Conservation (phyloP, 2,797 vertebrate species). For the Cynodonichthys magdalenae region DNA sequence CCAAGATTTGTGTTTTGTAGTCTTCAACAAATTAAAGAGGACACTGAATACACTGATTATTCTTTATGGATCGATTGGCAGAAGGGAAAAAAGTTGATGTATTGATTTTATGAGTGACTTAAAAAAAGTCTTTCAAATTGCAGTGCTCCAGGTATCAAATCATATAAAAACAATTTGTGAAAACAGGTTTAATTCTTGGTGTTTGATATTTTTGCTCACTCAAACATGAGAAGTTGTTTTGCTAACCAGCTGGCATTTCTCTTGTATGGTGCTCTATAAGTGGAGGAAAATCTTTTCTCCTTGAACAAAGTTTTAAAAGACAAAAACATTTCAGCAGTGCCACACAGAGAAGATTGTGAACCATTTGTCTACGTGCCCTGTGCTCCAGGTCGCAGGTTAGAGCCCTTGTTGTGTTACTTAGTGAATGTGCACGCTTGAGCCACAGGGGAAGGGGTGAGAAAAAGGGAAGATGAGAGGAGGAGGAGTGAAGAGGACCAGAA, state of each 20-base stretch:
- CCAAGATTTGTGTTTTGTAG: too few relatives aligned
- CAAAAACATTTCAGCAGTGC: slow-evolving; percentile 67
- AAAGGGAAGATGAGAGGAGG: slow-evolving; percentile 46
- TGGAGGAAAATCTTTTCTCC: slow-evolving; percentile 60
- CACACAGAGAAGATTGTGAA: slow-evolving; percentile 78
- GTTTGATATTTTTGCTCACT: too few relatives aligned
- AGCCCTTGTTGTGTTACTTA: slow-evolving; percentile 58
- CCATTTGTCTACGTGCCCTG: slow-evolving; percentile 60
- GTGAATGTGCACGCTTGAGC: slow-evolving; percentile 49
- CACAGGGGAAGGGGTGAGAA: slow-evolving; percentile 59
- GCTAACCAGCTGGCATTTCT: slow-evolving; percentile 1
- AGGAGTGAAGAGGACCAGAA: slow-evolving; percentile 46
- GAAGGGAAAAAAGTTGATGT: too few relatives aligned
- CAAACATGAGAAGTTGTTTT: too few relatives aligned
- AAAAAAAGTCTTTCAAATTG: too few relatives aligned
- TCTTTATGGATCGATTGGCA: too few relatives aligned
- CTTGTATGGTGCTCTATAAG: background rate
- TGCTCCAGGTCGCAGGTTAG: slow-evolving; percentile 69
- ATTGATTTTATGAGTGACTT: too few relatives aligned
- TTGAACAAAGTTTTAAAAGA: slow-evolving; percentile 78
- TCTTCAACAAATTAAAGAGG: too few relatives aligned
- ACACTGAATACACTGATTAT: too few relatives aligned
- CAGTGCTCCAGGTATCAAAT: too few relatives aligned
- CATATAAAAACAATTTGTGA: too few relatives aligned
- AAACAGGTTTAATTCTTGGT: too few relatives aligned